Base-by-base conservation (phyloP, 2,113 vertebrate species). In the Phaethornis superciliosus region DNA sequence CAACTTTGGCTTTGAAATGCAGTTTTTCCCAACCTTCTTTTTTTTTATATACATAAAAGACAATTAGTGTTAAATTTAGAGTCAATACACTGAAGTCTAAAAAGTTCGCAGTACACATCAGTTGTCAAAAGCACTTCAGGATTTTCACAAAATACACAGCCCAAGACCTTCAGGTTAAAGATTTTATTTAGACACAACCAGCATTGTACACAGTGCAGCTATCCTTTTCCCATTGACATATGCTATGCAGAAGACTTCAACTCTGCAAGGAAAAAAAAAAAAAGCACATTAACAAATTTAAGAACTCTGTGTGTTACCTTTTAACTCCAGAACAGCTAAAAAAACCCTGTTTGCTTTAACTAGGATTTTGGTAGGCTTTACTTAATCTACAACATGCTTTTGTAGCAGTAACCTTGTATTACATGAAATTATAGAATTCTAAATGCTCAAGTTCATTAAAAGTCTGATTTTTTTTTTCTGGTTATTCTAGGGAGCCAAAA, bases 101-200 rank as follows among this genome's bases (percentile, higher is more conserved):
- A 5, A 10, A 3, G 4, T n/a, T 88, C 37, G 46, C 27, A 21
- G 14, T 13, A 54, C 2, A 44, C 8, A 49, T 1, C 10, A 62
- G 11, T 7, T 40, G 7, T 14, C 59, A 82, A 69, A 91, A 70
- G 15, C 33, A 56, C 26, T 54, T 42, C 6, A 40, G 7, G 12
- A 74, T 16, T 67, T 90, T 62, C 21, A 95, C 11, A 83, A 95
- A 90, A 69, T 5, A 82, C 35, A 76, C 27, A 95, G 42, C 4
- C 52, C 44, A 74, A 70, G 46, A 69, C 10, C 59, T 81, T 90
- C 62, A 94, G 37, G 75, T 96, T 77, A n/a, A 68, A 52, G 11
- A 60, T 97, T 96, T 98, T 98, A 98, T 98, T 98, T 94, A 97
- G 93, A 92, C 72, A 91, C 33, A 94, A 91, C 22, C 47, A 93